Percentiles rank a stretch among this genome's conserved stretches.
Evolutionary conservation across 2,888 invertebrate species (phyloP).

Genomic region (Microplitis deprimator): DNA sequence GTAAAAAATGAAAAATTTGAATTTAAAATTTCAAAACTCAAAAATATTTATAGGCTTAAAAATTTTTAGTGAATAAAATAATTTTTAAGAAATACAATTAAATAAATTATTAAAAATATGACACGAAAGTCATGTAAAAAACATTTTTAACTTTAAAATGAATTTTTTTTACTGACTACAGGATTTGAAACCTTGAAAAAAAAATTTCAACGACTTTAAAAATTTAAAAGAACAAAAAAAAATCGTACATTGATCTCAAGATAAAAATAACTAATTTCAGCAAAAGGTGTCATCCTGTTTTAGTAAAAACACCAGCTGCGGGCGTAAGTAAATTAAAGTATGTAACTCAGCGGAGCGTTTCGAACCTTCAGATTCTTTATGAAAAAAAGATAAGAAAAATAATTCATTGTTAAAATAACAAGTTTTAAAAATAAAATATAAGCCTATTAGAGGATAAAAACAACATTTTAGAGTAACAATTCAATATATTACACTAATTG

Average conservation of each 20-base stretch:
- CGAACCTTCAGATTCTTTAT: not conserved
- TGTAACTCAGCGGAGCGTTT: not conserved
- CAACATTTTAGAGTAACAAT: slow-evolving; percentile 42
- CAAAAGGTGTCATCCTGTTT: not conserved
- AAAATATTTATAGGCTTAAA: no score
- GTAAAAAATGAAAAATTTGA: not conserved
- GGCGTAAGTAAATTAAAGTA: not conserved
- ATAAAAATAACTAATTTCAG: not conserved
- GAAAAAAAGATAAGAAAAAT: not conserved
- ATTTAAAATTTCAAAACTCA: not conserved
- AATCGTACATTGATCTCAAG: not conserved
- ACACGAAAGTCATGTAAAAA: not conserved
- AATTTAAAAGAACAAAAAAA: not conserved
- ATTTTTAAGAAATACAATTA: no score
- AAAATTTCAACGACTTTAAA: not conserved
- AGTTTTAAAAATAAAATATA: no score
- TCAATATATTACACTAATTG: slow-evolving; percentile 43
- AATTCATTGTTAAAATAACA: not conserved
- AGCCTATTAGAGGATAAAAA: no score
- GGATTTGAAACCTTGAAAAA: not conserved
- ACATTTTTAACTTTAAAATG: no score
- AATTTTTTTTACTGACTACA: not conserved
- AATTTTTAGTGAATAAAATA: no score
- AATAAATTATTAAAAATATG: not conserved
- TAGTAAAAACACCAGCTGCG: not conserved